These are phyloP conservation scores for Melanotaenia boesemani DNA, from an alignment of 2,797 vertebrate genomes.

Conservation along the genomic window DNA sequence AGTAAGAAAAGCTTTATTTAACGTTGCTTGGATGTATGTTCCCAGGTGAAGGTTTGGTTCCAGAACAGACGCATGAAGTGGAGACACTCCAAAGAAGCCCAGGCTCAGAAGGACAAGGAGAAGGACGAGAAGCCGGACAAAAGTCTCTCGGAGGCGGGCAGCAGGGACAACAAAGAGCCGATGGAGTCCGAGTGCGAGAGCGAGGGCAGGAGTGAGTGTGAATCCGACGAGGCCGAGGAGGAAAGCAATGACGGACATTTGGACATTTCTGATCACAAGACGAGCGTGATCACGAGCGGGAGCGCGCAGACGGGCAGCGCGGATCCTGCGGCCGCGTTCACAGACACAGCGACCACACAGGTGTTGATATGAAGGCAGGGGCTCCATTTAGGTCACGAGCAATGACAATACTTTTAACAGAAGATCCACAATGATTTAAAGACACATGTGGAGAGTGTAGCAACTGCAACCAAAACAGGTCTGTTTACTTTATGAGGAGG, in stretches of 20 bases:
- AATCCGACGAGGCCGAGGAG: conserved; percentile 89
- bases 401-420: conserved; percentile 18
- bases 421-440: conserved; percentile 39
- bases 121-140: conserved; percentile 86
- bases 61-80: conserved; percentile 97
- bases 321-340: conserved; percentile 49
- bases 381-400: conserved; percentile 3
- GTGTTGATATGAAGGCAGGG: conserved; percentile 69
- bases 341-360: conserved; percentile 72
- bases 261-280: conserved; percentile 85
- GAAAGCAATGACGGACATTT: conserved; percentile 72
- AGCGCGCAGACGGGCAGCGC: conserved; percentile 60
- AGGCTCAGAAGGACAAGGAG: conserved; percentile 97
- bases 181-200: conserved; percentile 90
- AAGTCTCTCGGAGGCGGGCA: conserved; percentile 59
- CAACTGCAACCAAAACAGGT: conserved; percentile 15
- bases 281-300: conserved; percentile 86
- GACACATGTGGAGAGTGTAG: conserved; percentile 20
- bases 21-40: background rate
- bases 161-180: conserved; percentile 81
- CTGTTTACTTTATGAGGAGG: conserved; percentile 36
- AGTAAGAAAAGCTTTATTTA: too few species aligned
- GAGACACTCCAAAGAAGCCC: conserved; percentile 97
- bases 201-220: conserved; percentile 90
- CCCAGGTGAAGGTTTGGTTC: conserved; percentile 97